Evolutionary conservation across 2,888 invertebrate genomes (phyloP), one percentile per base, ranked within the genome.

Genomic region (Agriopis aurantiaria): DNA sequence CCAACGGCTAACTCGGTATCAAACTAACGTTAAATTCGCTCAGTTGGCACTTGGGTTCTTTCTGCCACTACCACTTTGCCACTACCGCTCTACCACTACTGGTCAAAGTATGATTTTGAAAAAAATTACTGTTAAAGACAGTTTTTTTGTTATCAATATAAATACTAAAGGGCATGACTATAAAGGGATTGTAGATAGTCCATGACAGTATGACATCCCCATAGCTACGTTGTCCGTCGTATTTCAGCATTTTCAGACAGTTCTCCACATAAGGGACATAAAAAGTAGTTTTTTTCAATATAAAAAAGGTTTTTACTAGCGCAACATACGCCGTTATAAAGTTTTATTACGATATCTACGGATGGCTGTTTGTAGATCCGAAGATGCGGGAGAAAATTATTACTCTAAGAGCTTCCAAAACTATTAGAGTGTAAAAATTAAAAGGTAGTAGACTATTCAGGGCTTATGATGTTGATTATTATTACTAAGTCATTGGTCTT

Each of bases 271-370:
- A 59, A 60, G 66, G 65, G 66, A 71, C 70, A 59, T 56, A 66
- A 69, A 68, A 66, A 62, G 63, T 63, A 69, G 65, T 62, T 68
- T 69, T 76, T 75, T 77, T 76, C 69, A 58, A 75, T 74, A 73
- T 70, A 74, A 75, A 76, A 77, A 77, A 77, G 74, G 77, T 73
- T 77, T 74, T 77, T 77, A 77, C 65, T 73, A 65, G 61, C 75
- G 67, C 75, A 60, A 75, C 77, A 75, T 75, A 68, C 73, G 61
- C 75, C 63, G 77, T 74, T 77, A 75, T 77, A 77, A 77, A 77
- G 74, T 77, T 77, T 77, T 77, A 77, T 77, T 77, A 68, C 76
- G 65, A 77, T 69, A 74, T 73, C 73, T 69, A 69, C 63, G 62
- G 60, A 69, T 69, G 73, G 62, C 70, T 57, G 57, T 66, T 58